phyloP scores from a whole-genome alignment of 2,888 invertebrate genomes.

The Sarcophaga carnaria region DNA sequence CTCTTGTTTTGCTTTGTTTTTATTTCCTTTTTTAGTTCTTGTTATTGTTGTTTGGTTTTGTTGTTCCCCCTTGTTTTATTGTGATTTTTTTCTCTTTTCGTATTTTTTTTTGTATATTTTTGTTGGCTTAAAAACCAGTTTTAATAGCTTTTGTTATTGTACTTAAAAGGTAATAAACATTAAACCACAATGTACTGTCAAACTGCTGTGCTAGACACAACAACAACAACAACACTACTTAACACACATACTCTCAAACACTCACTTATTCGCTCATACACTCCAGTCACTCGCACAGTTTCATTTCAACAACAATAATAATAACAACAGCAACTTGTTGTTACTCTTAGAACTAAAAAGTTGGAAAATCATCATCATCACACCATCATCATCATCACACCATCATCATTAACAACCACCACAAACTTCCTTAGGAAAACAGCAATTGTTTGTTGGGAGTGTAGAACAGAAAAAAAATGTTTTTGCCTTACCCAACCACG shows the following conservation, averaged over 20 bases:
- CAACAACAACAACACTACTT: background rate
- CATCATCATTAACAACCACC: constrained; percentile 8
- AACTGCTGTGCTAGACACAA: constrained; percentile 47
- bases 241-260: too few relatives aligned
- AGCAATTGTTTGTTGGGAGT: background rate
- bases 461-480: background rate
- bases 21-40: constrained; percentile 22
- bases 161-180: constrained; percentile 64
- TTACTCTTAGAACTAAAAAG: constrained; percentile 9
- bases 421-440: constrained; percentile 53
- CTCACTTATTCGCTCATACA: background rate
- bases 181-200: constrained; percentile 54
- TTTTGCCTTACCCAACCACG: background rate
- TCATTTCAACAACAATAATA: background rate
- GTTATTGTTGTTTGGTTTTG: background rate
- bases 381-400: background rate
- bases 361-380: background rate
- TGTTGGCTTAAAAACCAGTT: constrained; percentile 56
- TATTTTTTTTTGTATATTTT: constrained; percentile 7
- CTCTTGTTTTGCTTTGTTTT: constrained; percentile 27
- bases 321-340: background rate
- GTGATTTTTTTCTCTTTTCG: constrained; percentile 20
- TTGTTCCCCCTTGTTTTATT: background rate
- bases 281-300: background rate
- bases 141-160: constrained; percentile 59